Percentiles rank a stretch among this genome's conserved stretches.
These are phyloP conservation scores for Melanotaenia duboulayi DNA, from an alignment of 2,113 vertebrate species.

Conservation along the genomic window DNA sequence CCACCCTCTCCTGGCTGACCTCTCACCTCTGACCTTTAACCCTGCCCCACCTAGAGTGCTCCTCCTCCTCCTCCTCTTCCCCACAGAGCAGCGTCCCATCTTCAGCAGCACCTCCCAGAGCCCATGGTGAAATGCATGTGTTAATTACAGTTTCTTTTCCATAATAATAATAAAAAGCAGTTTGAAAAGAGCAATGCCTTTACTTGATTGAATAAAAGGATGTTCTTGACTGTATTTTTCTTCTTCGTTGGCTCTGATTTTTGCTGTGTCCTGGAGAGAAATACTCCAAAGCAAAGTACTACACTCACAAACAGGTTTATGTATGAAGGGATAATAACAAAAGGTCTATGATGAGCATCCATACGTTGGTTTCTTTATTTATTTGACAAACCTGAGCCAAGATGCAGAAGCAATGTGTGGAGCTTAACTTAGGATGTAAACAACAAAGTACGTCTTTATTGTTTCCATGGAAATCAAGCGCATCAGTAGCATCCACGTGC, in stretches of 20 bases:
- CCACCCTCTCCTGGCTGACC: slow-evolving; percentile 14
- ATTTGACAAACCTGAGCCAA: no score
- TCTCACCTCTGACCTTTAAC: slow-evolving; percentile 8
- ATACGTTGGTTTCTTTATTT: no score
- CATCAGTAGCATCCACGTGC: no score
- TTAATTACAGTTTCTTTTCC: slow-evolving; percentile 91
- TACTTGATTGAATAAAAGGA: slow-evolving; percentile 91
- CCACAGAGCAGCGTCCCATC: slow-evolving; percentile 53
- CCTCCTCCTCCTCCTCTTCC: slow-evolving; percentile 17
- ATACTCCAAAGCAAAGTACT: background rate
- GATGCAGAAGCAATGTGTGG: no score
- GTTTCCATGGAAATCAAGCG: no score
- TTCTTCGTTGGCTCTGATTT: slow-evolving; percentile 31
- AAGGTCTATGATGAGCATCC: no score
- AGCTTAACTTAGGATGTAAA: no score
- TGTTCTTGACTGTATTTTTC: slow-evolving; percentile 87
- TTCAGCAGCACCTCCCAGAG: slow-evolving; percentile 78
- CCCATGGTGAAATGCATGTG: slow-evolving; percentile 89
- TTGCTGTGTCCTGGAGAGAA: slow-evolving; percentile 9
- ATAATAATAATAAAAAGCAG: slow-evolving; percentile 86
- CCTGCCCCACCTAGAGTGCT: slow-evolving; percentile 17
- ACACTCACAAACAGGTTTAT: no score
- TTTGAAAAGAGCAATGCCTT: slow-evolving; percentile 87
- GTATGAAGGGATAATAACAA: no score
- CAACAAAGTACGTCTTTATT: no score